phyloP scores from a whole-genome alignment of 2,888 invertebrate genomes.

The Pristionchus exspectatus region DNA sequence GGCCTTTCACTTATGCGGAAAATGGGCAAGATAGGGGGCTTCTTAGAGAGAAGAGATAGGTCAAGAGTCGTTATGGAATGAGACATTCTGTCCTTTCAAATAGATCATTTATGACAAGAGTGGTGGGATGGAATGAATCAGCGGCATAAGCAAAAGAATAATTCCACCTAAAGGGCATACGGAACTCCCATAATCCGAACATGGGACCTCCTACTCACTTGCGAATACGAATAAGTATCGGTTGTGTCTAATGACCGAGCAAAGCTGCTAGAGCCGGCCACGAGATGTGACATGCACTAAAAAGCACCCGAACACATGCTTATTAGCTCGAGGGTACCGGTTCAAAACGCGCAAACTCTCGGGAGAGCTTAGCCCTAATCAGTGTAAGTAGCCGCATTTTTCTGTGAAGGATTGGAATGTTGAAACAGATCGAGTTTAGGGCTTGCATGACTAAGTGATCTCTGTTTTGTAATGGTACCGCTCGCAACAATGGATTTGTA shows the following conservation, averaged over 20 bases:
- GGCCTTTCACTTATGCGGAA: conserved; percentile 30
- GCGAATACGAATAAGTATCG: neutral
- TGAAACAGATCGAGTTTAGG: conserved; percentile 33
- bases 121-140: neutral
- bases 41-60: conserved; percentile 20
- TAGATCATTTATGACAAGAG: conserved; percentile 20
- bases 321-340: conserved; percentile 39
- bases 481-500: neutral
- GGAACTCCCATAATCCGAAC: neutral
- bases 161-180: neutral
- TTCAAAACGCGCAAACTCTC: conserved; percentile 8
- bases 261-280: neutral
- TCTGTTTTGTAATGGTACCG: neutral
- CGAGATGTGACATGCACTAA: neutral
- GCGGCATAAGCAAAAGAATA: neutral
- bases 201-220: neutral
- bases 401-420: neutral
- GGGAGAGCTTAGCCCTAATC: conserved; percentile 35
- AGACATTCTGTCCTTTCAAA: conserved; percentile 19
- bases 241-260: neutral
- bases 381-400: conserved; percentile 36
- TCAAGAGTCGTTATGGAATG: conserved; percentile 39
- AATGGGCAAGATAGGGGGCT: conserved; percentile 17
- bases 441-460: neutral
- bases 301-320: neutral